phyloP scores from a whole-genome alignment of 2,888 invertebrate species.

The Andrena bicolor region DNA sequence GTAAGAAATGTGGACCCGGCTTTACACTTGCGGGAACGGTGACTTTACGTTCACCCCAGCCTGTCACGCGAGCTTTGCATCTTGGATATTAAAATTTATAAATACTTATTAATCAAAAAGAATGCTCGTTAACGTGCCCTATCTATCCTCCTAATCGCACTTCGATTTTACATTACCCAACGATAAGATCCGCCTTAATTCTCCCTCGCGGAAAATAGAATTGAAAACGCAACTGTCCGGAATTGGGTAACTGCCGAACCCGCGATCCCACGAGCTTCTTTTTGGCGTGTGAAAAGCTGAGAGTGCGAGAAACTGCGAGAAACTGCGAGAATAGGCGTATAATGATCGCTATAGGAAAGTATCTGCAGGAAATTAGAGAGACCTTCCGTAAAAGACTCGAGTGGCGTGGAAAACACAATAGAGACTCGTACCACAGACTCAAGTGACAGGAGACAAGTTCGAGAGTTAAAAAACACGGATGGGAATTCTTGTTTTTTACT shows the following conservation, averaged over 20 bases:
- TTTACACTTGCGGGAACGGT: no score
- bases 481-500: conserved; percentile 42
- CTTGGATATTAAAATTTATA: no score
- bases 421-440: conserved; percentile 36
- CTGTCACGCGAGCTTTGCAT: no score
- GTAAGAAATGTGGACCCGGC: no score
- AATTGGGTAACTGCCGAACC: background rate
- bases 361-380: conserved; percentile 38
- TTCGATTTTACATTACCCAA: no score
- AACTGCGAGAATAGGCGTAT: conserved; percentile 54
- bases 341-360: conserved; percentile 27
- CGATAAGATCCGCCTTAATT: no score
- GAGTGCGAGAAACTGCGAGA: conserved; percentile 64
- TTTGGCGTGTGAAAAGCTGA: conserved; percentile 46
- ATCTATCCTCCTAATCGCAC: no score
- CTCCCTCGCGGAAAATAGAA: no score
- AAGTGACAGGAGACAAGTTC: conserved; percentile 31
- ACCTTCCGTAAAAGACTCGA: conserved; percentile 28
- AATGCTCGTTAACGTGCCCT: no score
- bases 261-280: background rate
- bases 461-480: conserved; percentile 38
- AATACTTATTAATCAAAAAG: no score
- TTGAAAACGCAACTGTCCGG: no score
- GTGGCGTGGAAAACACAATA: conserved; percentile 18
- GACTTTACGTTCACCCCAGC: no score